Evolutionary conservation across 2,797 vertebrate species (phyloP).

Genomic region (Sebastolobus alascanus): DNA sequence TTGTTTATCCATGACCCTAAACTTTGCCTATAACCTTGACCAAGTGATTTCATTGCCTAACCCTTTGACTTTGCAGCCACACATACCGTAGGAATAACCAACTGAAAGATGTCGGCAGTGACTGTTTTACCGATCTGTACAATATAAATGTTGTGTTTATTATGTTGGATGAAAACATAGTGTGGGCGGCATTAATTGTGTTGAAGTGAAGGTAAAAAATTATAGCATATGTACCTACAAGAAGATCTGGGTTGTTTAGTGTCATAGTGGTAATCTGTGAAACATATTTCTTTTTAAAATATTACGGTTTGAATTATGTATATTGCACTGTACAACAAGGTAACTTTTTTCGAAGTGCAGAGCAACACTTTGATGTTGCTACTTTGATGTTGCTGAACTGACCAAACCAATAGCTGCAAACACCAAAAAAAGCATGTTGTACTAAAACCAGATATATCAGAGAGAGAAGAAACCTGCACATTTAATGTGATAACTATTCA

Average conservation of each 20-base stretch:
- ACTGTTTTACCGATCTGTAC: not conserved
- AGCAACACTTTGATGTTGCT: slow-evolving; percentile 40
- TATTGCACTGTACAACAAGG: not conserved
- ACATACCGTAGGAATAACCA: not conserved
- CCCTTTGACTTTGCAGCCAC: not conserved
- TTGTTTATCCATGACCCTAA: slow-evolving; percentile 2
- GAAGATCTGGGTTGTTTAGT: not conserved
- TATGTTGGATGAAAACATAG: not conserved
- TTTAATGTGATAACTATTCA: not conserved
- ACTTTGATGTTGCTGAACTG: slow-evolving; percentile 46
- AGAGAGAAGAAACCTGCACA: not conserved
- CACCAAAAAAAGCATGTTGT: slow-evolving; percentile 22
- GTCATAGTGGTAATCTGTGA: not conserved
- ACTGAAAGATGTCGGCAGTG: not conserved
- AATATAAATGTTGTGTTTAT: not conserved
- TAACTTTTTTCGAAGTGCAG: slow-evolving; percentile 32
- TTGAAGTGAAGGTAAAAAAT: not conserved
- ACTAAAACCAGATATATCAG: not conserved
- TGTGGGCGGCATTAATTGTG: not conserved
- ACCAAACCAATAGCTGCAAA: slow-evolving; percentile 6
- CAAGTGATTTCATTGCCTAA: not conserved
- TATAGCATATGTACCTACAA: not conserved
- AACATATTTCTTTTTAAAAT: not conserved
- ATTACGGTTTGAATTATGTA: not conserved
- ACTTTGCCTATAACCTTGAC: slow-evolving; percentile 6